Base-by-base conservation (phyloP, 2,888 invertebrate species). In the Troglohyphantes excavatus region DNA sequence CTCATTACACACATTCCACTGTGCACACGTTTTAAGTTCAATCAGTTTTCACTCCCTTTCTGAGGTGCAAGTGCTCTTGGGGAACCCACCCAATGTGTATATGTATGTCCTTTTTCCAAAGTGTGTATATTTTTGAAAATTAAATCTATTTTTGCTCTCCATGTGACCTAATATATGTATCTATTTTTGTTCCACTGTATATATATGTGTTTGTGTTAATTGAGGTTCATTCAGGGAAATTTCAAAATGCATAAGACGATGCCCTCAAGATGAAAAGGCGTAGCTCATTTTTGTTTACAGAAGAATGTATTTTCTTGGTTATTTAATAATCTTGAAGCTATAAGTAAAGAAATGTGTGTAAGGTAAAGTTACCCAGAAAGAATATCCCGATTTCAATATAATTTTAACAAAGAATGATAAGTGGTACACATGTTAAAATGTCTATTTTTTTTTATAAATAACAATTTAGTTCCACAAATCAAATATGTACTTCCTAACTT, bases 91-190 rank as follows among this genome's bases (percentile, higher is more conserved):
- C 65, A 65, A 23, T 17, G 23, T 43, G 65, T 43, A 65, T 17
- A 78, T 43, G 29, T 63, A 65, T 65, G 63, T 63, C 65, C 78
- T 21, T 65, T 63, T 65, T 65, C 78, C 63, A 78, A 43, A 13
- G 65, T 43, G 43, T 78, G 63, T 78, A 78, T 78, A 39, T 78
- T 78, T 78, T 43, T 65, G 43, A 39, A 7, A 65, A 65, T 23
- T 78, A 63, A 39, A 78, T 78, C 78, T 78, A 78, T 78, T 78
- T 78, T 78, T 78, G 39, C 65, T 63, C 78, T 78, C 11, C 17
- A 2, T 43, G 23, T 39, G 23, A n/a, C 19, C 68, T 29, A n/a
- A 39, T 65, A n/a, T 19, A 5, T 61, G 39, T 43, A 26, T 39
- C 43, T 23, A 46, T 11, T 72, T 46, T 21, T 72, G 46, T 46